These are phyloP conservation scores for Microctenopoma steveboyesi DNA, from an alignment of 2,797 vertebrate genomes.

Conservation along the genomic window DNA sequence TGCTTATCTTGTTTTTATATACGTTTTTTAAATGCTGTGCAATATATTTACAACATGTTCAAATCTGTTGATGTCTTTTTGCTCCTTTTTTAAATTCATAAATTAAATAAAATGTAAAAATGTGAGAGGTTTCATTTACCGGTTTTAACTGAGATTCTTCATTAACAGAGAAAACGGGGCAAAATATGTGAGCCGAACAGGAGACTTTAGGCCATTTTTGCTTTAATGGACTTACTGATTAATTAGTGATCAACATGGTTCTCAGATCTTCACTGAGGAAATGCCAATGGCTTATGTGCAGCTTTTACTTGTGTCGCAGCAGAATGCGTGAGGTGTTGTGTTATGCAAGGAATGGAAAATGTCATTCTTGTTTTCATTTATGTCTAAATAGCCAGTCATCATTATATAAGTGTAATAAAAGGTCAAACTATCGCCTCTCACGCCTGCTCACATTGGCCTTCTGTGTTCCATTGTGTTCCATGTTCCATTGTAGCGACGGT, in stretches of 20 bases:
- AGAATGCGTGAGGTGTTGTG: background rate
- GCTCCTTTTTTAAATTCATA: too few relatives aligned
- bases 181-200: too few relatives aligned
- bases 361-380: background rate
- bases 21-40: background rate
- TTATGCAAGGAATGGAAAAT: background rate
- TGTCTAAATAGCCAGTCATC: slow-evolving; percentile 4
- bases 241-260: background rate
- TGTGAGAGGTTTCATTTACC: too few relatives aligned
- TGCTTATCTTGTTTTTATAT: background rate
- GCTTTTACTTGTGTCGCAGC: background rate
- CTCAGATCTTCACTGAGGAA: background rate
- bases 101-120: background rate
- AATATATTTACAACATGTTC: background rate
- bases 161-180: too few relatives aligned
- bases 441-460: slow-evolving; percentile 29
- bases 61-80: too few relatives aligned
- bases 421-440: slow-evolving; percentile 9
- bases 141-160: too few relatives aligned
- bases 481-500: slow-evolving; percentile 48
- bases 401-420: slow-evolving; percentile 38
- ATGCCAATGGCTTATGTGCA: background rate
- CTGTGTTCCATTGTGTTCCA: slow-evolving; percentile 20
- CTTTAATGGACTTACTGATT: too few relatives aligned
- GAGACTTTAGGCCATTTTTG: background rate